Conservation (phyloP, 1,140 invertebrate genomes). For the Scylla paramamosain region DNA sequence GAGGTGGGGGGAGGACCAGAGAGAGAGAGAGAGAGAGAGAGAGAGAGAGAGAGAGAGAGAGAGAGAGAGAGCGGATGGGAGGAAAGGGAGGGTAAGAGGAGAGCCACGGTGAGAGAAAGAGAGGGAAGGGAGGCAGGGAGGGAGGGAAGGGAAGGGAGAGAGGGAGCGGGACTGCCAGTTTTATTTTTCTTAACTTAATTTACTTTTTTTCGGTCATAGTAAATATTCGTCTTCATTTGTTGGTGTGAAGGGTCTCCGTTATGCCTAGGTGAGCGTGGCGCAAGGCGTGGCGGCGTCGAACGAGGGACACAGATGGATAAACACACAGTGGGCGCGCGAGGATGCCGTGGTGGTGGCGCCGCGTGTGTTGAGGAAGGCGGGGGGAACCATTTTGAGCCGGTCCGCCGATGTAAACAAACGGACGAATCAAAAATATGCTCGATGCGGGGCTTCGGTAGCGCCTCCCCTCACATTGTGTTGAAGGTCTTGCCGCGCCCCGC, state of each 20-base stretch:
- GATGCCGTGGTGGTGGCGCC: background rate
- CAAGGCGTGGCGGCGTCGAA: background rate
- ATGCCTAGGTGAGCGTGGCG: background rate
- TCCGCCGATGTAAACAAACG: slow-evolving; percentile 40
- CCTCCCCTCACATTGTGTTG: slow-evolving; percentile 31
- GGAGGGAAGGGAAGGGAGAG: background rate
- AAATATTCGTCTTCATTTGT: background rate
- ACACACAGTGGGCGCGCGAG: no score
- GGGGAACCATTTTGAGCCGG: slow-evolving; percentile 46
- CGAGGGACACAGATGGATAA: no score
- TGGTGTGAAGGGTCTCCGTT: background rate
- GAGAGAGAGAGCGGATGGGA: background rate
- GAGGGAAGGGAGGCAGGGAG: background rate
- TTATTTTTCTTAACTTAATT: slow-evolving; percentile 15
- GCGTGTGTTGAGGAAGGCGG: background rate
- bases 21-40: background rate
- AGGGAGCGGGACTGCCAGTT: slow-evolving; percentile 5
- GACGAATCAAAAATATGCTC: slow-evolving; percentile 57
- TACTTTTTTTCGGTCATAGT: background rate
- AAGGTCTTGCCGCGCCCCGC: background rate
- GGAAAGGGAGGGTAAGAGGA: no score
- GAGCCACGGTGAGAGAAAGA: background rate
- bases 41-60: background rate
- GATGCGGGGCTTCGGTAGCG: slow-evolving; percentile 23
- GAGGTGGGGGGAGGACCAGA: background rate